Evolutionary conservation across 2,888 invertebrate species (phyloP), one percentile per base, ranked within the genome.

Genomic region (Phengaris arion): DNA sequence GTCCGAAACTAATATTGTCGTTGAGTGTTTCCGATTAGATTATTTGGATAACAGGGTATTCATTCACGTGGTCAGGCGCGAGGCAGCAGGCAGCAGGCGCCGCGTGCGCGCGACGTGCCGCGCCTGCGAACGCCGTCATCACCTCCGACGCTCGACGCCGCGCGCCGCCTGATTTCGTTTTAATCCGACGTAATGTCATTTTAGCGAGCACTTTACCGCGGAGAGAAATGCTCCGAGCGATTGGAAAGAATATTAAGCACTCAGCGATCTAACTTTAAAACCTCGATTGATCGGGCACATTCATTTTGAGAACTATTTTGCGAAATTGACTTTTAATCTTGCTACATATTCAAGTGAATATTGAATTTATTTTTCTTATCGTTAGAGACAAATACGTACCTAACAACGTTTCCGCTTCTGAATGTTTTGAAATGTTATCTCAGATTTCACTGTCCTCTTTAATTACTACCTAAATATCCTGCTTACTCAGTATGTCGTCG

Each of bases 281-380:
- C 64, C 64, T 35, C 35, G 64, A 64, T 64, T 64, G 64, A 64
- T 64, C 64, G 64, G 35, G 35, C 45, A 64, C 35, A 64, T 64
- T 64, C 45, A 13, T 64, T 64, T 12, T 0, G 13, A 64, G 6
- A 64, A 64, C 64, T 64, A 64, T 64, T 64, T 64, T 64, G 35
- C 64, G 64, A 45, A 64, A 64, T 6, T 64, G 64, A 64, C 35
- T 64, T 64, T 13, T 45, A 64, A 64, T 35, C 6, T 35, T 45
- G 13, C 35, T 64, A 6, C 45, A 48, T 48, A 6, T 8, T 48
- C 48, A 35, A 35, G 48, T 48, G 48, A 48, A 48, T 48, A 48
- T 48, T 48, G 48, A 6, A 48, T 48, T 48, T 48, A 48, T 35
- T 3, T 35, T 35, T 35, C 35, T 35, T 35, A 12, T 52, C 10